Base-by-base conservation (phyloP, 2,888 invertebrate species). In the Rhodophaea formosa region DNA sequence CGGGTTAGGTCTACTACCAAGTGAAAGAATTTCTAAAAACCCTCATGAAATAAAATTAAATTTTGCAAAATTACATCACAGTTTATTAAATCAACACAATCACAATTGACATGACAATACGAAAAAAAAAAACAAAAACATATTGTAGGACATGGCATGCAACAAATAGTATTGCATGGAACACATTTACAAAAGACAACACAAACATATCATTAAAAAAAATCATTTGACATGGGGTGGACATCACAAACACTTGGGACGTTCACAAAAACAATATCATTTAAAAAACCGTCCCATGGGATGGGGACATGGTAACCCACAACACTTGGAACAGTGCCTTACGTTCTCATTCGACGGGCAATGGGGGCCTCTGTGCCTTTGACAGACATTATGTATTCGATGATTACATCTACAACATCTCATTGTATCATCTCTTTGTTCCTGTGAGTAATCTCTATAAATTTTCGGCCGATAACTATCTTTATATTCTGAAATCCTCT, bases 211-310 rank as follows among this genome's bases (percentile, higher is more conserved):
- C 71, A 55, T 54, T 62, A 70, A 58, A 82, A 82, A 62, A 71
- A 82, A n/a, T n/a, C n/a, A n/a, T n/a, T n/a, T n/a, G n/a, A n/a
- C n/a, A n/a, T n/a, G n/a, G n/a, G n/a, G n/a, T n/a, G n/a, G 42
- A 23, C 49, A 47, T 42, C 52, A 65, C 53, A 30, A 44, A 58
- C 43, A 56, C n/a, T n/a, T n/a, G n/a, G n/a, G n/a, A n/a, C n/a
- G n/a, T n/a, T n/a, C n/a, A n/a, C n/a, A n/a, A n/a, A n/a, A n/a
- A n/a, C n/a, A n/a, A n/a, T 56, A 69, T 59, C 71, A 55, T 54
- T 62, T 70, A 58, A 82, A 82, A 62, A 71, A 82, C 47, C 80
- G 56, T 60, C 68, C 69, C 52, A 78, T 79, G 0, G 82, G 82
- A 52, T 73, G 71, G 0, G 82, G 82, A 59, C 82, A 82, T 14